Conservation (phyloP, 2,888 invertebrate species). For the Tholera decimalis region DNA sequence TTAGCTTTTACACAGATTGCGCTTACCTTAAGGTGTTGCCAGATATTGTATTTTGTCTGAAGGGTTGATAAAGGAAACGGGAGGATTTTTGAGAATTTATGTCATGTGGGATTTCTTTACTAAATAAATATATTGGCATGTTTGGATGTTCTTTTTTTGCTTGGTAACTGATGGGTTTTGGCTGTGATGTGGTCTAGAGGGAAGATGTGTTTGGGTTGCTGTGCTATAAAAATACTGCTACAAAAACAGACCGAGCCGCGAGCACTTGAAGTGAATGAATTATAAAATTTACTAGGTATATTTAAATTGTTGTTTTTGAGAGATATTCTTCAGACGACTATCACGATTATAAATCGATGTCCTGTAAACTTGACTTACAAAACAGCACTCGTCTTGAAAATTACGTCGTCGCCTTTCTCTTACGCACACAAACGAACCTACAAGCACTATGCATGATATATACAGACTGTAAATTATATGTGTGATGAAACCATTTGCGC, state of each 20-base stretch:
- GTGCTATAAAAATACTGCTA: too few relatives aligned
- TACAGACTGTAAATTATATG: conserved; percentile 78
- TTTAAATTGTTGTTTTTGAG: not conserved
- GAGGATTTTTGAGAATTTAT: conserved; percentile 4
- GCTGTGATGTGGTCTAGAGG: not conserved
- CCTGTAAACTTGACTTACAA: conserved; percentile 56
- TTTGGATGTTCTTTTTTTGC: not conserved
- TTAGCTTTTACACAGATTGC: conserved; percentile 74
- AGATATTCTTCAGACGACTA: not conserved
- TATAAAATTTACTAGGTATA: not conserved
- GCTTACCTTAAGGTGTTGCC: conserved; percentile 59
- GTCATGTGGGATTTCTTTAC: not conserved
- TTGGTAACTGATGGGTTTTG: not conserved
- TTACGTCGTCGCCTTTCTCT: conserved; percentile 59
- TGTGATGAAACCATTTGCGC: conserved; percentile 86
- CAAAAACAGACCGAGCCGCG: too few relatives aligned
- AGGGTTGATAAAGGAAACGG: conserved; percentile 29
- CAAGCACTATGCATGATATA: conserved; percentile 23
- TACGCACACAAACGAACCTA: conserved; percentile 50
- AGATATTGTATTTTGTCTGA: conserved; percentile 50
- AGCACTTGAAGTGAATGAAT: not conserved
- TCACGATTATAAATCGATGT: conserved; percentile 59
- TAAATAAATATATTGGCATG: conserved; percentile 9
- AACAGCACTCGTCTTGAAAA: conserved; percentile 57
- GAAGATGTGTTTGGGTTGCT: not conserved